Evolutionary conservation across 2,888 invertebrate genomes (phyloP).

Genomic region (Oxytorus armatus): DNA sequence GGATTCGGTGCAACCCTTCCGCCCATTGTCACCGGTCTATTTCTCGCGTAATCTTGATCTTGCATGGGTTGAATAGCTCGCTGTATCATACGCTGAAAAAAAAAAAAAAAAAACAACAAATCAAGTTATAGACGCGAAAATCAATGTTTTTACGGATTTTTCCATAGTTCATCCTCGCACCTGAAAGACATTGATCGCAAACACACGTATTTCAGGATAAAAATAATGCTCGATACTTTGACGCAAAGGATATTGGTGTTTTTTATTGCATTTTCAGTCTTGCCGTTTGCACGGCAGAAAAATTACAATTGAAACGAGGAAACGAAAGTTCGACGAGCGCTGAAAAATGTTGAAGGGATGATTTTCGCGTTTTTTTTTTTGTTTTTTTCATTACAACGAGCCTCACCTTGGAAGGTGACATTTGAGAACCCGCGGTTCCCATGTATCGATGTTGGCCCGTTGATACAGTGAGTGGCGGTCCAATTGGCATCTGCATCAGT

Average conservation of each 20-base stretch:
- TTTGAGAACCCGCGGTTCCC: background rate
- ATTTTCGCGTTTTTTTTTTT: too few relatives aligned
- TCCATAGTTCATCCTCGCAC: background rate
- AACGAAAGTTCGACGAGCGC: too few relatives aligned
- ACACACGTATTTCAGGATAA: too few relatives aligned
- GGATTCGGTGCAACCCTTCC: too few relatives aligned
- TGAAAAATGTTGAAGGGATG: too few relatives aligned
- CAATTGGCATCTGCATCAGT: constrained; percentile 19
- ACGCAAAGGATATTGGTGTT: too few relatives aligned
- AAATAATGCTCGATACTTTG: too few relatives aligned
- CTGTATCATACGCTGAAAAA: constrained; percentile 39
- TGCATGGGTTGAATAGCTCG: constrained; percentile 39
- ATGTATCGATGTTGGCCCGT: constrained; percentile 17
- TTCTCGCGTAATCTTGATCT: constrained; percentile 48
- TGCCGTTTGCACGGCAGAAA: too few relatives aligned
- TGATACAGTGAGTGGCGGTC: background rate
- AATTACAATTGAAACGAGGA: too few relatives aligned
- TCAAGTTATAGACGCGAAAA: background rate
- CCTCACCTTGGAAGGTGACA: constrained; percentile 30
- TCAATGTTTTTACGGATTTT: background rate
- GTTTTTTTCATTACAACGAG: too few relatives aligned
- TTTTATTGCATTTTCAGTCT: too few relatives aligned
- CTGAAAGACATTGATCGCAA: background rate
- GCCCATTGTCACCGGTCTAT: background rate
- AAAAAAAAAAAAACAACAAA: background rate